Evolutionary conservation across 2,888 invertebrate species (phyloP).

Genomic region (Eupithecia subfuscata): DNA sequence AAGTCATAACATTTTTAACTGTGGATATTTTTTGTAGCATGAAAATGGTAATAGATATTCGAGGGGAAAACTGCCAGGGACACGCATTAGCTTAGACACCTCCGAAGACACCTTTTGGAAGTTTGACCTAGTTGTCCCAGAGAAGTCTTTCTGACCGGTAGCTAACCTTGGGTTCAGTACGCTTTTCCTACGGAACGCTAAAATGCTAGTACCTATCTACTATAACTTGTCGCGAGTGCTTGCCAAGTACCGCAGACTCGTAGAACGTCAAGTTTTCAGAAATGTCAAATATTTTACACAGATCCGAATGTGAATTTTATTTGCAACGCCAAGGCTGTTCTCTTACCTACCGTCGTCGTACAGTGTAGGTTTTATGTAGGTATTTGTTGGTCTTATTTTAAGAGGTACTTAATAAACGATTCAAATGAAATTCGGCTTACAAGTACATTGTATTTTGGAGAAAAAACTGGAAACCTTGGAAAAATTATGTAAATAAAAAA

Average conservation of each 20-base stretch:
- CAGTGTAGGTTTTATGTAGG: neutral
- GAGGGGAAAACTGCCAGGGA: neutral
- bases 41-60: neutral
- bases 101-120: neutral
- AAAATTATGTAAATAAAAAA: neutral
- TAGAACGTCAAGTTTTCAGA: conserved; percentile 48
- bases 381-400: neutral
- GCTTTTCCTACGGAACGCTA: neutral
- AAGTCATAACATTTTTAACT: too few species aligned
- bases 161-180: neutral
- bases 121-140: neutral
- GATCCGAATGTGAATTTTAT: conserved; percentile 23
- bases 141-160: neutral
- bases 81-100: neutral
- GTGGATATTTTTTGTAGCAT: too few species aligned
- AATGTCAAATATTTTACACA: conserved; percentile 49
- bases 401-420: neutral
- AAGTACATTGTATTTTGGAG: neutral
- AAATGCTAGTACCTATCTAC: neutral
- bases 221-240: neutral
- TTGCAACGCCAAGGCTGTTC: conserved; percentile 30
- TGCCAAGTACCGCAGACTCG: conserved; percentile 10
- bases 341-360: conserved; percentile 3
- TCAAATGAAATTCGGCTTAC: neutral
- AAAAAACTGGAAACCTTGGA: neutral